Evolutionary conservation across 2,113 vertebrate genomes (phyloP).

Genomic region (Xiphophorus hellerii): DNA sequence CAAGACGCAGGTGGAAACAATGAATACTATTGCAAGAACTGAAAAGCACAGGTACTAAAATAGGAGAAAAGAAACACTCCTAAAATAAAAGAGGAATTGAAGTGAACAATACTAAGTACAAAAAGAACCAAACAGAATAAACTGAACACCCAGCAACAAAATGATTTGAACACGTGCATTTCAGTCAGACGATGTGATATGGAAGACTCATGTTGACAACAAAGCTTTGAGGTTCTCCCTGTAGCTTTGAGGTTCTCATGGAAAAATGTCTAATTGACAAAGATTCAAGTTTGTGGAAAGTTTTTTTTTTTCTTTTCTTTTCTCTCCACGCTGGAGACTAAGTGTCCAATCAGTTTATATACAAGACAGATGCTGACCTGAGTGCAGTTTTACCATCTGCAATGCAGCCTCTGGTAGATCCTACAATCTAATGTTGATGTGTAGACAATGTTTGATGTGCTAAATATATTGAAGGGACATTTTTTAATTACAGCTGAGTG

Average conservation of each 20-base stretch:
- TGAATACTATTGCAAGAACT: background rate
- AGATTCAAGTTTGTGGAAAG: slow-evolving; percentile 34
- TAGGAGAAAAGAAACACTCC: background rate
- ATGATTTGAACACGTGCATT: slow-evolving; percentile 19
- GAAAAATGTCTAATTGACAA: slow-evolving; percentile 53
- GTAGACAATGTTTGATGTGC: background rate
- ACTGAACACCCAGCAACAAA: slow-evolving; percentile 22
- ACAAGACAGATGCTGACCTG: slow-evolving; percentile 9
- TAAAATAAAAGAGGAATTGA: background rate
- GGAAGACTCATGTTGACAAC: slow-evolving; percentile 45
- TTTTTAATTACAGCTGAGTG: background rate
- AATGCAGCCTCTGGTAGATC: background rate
- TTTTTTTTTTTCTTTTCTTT: slow-evolving; percentile 32
- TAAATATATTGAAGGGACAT: background rate
- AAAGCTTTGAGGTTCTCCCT: slow-evolving; percentile 36
- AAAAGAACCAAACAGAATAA: background rate
- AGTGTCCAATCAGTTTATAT: slow-evolving; percentile 27
- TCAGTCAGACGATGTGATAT: slow-evolving; percentile 28
- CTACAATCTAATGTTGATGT: background rate
- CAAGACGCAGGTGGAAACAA: background rate
- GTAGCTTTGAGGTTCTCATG: slow-evolving; percentile 25
- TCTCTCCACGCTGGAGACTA: slow-evolving; percentile 20
- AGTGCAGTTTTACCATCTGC: slow-evolving; percentile 10
- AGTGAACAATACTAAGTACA: background rate
- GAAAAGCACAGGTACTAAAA: background rate